A percentile compares a stretch with the other conserved stretches of the same genome.
Conservation (phyloP, 2,888 invertebrate species). For the Drosophila villosipedis region DNA sequence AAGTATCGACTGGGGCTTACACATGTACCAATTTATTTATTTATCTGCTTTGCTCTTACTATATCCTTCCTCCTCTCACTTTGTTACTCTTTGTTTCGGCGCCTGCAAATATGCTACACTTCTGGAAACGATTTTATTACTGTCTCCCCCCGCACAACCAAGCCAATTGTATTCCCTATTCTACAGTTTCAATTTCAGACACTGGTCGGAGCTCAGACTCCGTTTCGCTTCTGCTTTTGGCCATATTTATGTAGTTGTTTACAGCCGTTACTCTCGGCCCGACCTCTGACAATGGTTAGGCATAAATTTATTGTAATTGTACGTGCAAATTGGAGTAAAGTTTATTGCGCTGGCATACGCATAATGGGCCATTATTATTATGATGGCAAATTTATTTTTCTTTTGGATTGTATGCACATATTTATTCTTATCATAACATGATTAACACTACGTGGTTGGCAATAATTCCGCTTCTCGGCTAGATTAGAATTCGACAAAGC, state of each 20-base stretch:
- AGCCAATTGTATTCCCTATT: slow-evolving; percentile 5
- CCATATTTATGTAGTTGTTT: slow-evolving; percentile 75
- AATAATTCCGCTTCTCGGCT: not conserved
- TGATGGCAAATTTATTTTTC: slow-evolving; percentile 3
- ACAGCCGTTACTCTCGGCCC: slow-evolving; percentile 39
- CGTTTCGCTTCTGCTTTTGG: not conserved
- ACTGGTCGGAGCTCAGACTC: not conserved
- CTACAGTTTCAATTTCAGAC: slow-evolving; percentile 10
- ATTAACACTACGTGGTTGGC: not conserved
- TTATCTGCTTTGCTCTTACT: not conserved
- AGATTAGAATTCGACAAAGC: not conserved
- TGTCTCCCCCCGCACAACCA: not conserved
- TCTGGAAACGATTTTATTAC: slow-evolving; percentile 58
- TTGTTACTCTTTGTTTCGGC: slow-evolving; percentile 29
- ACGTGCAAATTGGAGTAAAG: slow-evolving; percentile 67
- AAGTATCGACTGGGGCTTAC: slow-evolving; percentile 75
- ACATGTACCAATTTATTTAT: slow-evolving; percentile 59
- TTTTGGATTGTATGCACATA: slow-evolving; percentile 1
- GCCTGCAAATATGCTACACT: slow-evolving; percentile 57
- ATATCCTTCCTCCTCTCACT: not conserved
- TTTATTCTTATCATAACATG: not conserved
- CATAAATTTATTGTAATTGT: slow-evolving; percentile 73
- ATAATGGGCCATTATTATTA: slow-evolving; percentile 42
- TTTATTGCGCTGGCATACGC: slow-evolving; percentile 52
- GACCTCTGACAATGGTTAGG: slow-evolving; percentile 49